Conservation (phyloP, 2,797 vertebrate genomes). For the Hippoglossus hippoglossus region DNA sequence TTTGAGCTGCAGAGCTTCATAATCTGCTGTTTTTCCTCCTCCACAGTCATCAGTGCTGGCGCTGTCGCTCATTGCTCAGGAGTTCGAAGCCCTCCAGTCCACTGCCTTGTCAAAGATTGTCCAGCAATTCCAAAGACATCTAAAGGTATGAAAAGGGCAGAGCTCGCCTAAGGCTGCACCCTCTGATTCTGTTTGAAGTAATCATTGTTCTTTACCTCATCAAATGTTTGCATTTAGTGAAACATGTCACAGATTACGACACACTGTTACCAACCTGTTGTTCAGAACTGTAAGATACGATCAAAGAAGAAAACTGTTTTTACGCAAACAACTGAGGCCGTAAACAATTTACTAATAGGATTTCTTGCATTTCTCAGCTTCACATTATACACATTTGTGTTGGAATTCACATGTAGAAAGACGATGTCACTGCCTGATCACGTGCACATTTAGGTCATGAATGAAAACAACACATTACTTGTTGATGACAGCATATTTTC, state of each 20-base stretch:
- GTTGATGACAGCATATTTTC: conserved; percentile 10
- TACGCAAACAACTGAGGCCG: too few relatives aligned
- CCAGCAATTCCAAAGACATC: conserved; percentile 90
- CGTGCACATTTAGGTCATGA: background rate
- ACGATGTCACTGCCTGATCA: background rate
- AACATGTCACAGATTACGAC: too few relatives aligned
- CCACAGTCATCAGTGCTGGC: conserved; percentile 94
- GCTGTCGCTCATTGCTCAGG: conserved; percentile 93
- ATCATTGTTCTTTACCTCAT: too few relatives aligned
- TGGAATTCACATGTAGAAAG: background rate
- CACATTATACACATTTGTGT: background rate
- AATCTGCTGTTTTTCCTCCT: conserved; percentile 22
- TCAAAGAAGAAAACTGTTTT: too few relatives aligned
- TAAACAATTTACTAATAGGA: too few relatives aligned
- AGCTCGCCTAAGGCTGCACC: background rate
- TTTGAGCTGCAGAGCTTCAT: conserved; percentile 1
- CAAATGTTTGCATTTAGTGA: too few relatives aligned
- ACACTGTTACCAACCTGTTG: too few relatives aligned
- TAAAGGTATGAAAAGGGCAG: conserved; percentile 84
- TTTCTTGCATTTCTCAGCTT: background rate
- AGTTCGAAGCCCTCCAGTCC: conserved; percentile 90
- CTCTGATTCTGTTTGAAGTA: background rate
- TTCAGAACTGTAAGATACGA: too few relatives aligned
- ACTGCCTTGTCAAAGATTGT: conserved; percentile 89
- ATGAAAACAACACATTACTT: background rate